Conservation (phyloP, 1,140 invertebrate species). For the Drosophila bocqueti region DNA sequence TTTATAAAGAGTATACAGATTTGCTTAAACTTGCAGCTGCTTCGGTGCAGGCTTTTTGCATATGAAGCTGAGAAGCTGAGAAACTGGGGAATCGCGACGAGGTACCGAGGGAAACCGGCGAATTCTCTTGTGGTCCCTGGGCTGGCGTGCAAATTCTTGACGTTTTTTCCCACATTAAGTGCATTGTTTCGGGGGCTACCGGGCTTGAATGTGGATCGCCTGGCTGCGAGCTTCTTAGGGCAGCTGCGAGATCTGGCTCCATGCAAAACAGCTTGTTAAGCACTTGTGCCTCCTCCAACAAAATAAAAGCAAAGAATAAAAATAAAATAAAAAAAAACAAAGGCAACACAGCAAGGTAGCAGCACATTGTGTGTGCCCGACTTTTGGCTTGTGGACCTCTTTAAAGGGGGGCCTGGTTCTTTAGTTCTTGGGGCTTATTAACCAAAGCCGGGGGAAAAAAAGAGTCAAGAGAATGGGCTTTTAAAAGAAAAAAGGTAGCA, state of each 20-base stretch:
- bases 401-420: constrained; percentile 25
- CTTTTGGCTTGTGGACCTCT: constrained; percentile 54
- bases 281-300: constrained; percentile 67
- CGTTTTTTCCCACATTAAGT: constrained; percentile 84
- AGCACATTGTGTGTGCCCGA: constrained; percentile 72
- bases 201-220: constrained; percentile 44
- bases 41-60: constrained; percentile 65
- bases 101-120: constrained; percentile 20
- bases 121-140: constrained; percentile 46
- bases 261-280: constrained; percentile 84
- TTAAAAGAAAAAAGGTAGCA: constrained; percentile 64
- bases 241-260: constrained; percentile 50
- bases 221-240: constrained; percentile 18
- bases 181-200: constrained; percentile 65
- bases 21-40: constrained; percentile 40
- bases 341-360: constrained; percentile 9
- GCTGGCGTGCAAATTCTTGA: constrained; percentile 76
- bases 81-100: constrained; percentile 5
- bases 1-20: constrained; percentile 3
- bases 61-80: constrained; percentile 37
- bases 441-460: constrained; percentile 47
- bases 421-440: constrained; percentile 58
- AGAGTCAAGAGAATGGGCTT: constrained; percentile 29
- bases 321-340: constrained; percentile 31
- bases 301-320: constrained; percentile 12